Evolutionary conservation across 2,113 vertebrate species (phyloP).

Genomic region (Salvelinus sp.): DNA sequence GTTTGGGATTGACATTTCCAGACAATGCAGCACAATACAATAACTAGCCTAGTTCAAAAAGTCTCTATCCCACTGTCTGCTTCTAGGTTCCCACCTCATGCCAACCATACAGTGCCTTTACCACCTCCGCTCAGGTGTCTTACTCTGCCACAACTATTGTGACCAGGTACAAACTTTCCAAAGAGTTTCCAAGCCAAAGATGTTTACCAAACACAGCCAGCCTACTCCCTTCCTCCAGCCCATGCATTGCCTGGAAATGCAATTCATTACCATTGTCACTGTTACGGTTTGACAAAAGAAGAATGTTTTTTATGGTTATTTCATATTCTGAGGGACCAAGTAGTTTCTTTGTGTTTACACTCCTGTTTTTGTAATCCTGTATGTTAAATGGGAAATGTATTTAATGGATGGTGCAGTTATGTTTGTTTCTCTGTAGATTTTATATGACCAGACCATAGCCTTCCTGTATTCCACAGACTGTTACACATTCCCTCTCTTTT

Average conservation of each 20-base stretch:
- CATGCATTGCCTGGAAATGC: not conserved
- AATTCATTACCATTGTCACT: not conserved
- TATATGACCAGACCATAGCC: conserved; percentile 15
- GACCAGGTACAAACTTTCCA: not conserved
- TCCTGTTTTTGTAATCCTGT: conserved; percentile 21
- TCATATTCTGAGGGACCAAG: not conserved
- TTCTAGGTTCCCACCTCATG: conserved; percentile 10
- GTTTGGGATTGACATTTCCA: not conserved
- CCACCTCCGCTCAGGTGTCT: too few relatives aligned
- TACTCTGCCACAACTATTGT: not conserved
- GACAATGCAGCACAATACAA: not conserved
- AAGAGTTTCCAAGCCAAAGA: not conserved
- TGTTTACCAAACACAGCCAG: not conserved
- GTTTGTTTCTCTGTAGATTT: conserved; percentile 12
- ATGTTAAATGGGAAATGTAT: conserved; percentile 24
- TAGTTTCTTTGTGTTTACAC: conserved; percentile 14
- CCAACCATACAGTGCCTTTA: not conserved
- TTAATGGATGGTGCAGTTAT: conserved; percentile 16
- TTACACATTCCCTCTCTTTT: conserved; percentile 25
- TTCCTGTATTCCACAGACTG: conserved; percentile 16
- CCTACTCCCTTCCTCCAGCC: not conserved
- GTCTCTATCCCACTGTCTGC: conserved; percentile 2
- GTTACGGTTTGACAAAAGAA: conserved; percentile 3
- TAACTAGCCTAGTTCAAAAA: not conserved
- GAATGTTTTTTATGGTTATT: conserved; percentile 29